Conservation (phyloP, 2,888 invertebrate species). For the Heliothis peltigera region DNA sequence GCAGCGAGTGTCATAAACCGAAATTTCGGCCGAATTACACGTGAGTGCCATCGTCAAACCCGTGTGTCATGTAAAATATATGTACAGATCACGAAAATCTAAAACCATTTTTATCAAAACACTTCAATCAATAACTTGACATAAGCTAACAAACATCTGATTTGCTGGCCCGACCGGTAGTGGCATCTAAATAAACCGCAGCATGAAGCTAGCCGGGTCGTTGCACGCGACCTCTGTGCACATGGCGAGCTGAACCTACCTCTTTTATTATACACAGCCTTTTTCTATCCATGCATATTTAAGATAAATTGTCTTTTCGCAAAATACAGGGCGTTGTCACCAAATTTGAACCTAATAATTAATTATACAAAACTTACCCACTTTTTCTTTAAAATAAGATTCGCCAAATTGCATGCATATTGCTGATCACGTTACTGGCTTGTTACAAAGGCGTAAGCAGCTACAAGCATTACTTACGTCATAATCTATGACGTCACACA, state of each 20-base stretch:
- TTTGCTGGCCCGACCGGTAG: conserved; percentile 35
- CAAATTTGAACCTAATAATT: not conserved
- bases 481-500: not conserved
- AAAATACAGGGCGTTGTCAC: conserved; percentile 17
- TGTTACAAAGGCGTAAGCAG: not conserved
- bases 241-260: conserved; percentile 33
- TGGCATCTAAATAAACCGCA: conserved; percentile 61
- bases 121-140: too few relatives aligned
- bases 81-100: too few relatives aligned
- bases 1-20: too few relatives aligned
- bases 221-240: conserved; percentile 55
- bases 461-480: not conserved
- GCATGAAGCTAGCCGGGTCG: conserved; percentile 57
- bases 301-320: conserved; percentile 41
- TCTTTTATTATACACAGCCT: conserved; percentile 42
- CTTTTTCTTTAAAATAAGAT: not conserved
- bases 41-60: too few relatives aligned
- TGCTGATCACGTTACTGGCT: not conserved
- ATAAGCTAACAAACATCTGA: not conserved
- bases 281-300: conserved; percentile 58
- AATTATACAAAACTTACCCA: not conserved
- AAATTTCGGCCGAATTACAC: too few relatives aligned
- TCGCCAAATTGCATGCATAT: not conserved
- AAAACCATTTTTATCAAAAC: too few relatives aligned
- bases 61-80: too few relatives aligned